A percentile compares a stretch with the other conserved stretches of the same genome.
phyloP scores from a whole-genome alignment of 92 coral and sea anemone species.

The Siderastrea radians region DNA sequence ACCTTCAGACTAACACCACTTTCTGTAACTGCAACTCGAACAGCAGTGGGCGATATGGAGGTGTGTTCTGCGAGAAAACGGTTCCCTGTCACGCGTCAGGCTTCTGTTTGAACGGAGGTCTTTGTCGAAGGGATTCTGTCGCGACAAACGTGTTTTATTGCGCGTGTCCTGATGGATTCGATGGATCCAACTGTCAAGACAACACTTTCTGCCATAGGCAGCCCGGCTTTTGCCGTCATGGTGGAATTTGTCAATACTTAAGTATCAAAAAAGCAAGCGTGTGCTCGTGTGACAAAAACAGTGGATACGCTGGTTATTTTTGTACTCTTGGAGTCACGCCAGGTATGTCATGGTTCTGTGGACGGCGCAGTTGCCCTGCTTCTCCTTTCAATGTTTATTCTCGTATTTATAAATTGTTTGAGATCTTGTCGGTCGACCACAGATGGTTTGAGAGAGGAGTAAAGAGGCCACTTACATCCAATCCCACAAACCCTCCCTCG shows the following conservation, averaged over 20 bases:
- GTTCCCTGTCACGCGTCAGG: conserved; percentile 12
- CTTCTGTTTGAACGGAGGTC: conserved; percentile 1
- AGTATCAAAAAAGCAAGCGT: not conserved
- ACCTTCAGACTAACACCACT: not conserved
- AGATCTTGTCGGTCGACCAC: too few species aligned
- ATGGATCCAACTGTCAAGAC: conserved; percentile 15
- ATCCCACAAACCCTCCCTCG: too few species aligned
- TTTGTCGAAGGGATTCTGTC: conserved; percentile 18
- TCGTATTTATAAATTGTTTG: too few species aligned
- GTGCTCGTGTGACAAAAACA: not conserved
- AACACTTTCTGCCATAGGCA: not conserved
- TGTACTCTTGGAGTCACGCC: conserved; percentile 23
- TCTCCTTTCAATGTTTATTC: too few species aligned
- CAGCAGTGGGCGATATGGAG: conserved; percentile 14
- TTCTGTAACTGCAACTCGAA: conserved; percentile 14
- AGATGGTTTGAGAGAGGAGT: too few species aligned
- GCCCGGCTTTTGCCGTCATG: not conserved
- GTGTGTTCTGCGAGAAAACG: conserved; percentile 16
- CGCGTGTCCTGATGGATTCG: not conserved
- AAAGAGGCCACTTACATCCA: too few species aligned
- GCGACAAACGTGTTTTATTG: not conserved
- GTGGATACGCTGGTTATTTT: conserved; percentile 21
- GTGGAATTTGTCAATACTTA: not conserved
- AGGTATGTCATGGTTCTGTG: not conserved
- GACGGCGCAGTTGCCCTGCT: not conserved